Percentiles rank a stretch among this genome's conserved stretches.
phyloP scores from a whole-genome alignment of 2,888 invertebrate species.

The Halictus quadricinctus region DNA sequence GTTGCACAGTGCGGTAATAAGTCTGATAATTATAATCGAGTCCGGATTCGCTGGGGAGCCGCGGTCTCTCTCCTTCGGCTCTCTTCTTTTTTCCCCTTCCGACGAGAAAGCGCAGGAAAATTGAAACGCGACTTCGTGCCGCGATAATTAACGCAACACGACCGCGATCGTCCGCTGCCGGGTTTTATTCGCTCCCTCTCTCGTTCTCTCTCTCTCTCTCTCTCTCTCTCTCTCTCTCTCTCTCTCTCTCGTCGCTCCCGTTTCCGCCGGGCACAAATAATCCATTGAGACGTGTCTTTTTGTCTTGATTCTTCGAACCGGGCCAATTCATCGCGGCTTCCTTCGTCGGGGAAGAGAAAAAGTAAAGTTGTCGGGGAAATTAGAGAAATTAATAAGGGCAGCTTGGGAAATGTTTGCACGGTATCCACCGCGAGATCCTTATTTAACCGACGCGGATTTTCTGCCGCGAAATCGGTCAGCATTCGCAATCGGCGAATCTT shows the following conservation, averaged over 20 bases:
- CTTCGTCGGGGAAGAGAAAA: background rate
- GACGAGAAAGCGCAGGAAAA: conserved; percentile 70
- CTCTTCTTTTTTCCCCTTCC: background rate
- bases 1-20: conserved; percentile 2
- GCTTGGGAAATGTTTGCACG: conserved; percentile 14
- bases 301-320: conserved; percentile 39
- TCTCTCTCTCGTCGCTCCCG: conserved; percentile 27
- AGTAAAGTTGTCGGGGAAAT: conserved; percentile 17
- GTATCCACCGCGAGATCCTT: background rate
- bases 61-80: conserved; percentile 5
- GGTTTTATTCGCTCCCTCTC: conserved; percentile 34
- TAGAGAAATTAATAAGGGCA: conserved; percentile 20
- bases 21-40: conserved; percentile 16
- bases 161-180: conserved; percentile 36
- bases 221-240: background rate
- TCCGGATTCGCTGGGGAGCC: background rate
- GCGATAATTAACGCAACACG: conserved; percentile 69
- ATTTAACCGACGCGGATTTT: background rate
- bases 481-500: background rate
- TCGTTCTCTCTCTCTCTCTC: too few relatives aligned
- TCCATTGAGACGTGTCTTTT: conserved; percentile 51
- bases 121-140: conserved; percentile 70
- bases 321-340: conserved; percentile 40
- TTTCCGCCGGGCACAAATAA: conserved; percentile 47
- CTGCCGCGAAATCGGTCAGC: background rate